These are phyloP conservation scores for honey bee (Apis mellifera) DNA, from an alignment of 1,140 invertebrate species.

Conservation along the genomic window DNA sequence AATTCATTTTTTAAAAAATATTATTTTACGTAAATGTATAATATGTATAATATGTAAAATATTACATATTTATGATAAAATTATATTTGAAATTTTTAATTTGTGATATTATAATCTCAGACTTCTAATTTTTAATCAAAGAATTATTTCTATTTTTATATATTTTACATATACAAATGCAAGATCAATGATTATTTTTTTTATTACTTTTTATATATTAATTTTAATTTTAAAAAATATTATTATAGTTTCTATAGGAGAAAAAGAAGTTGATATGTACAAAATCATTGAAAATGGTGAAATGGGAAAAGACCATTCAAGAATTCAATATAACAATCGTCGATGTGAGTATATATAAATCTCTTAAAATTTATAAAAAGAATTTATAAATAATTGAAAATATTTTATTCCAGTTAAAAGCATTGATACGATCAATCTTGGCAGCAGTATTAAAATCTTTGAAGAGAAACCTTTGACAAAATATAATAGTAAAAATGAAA, in stretches of 20 bases:
- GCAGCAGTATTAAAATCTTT: constrained; percentile 70
- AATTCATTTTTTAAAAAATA: no score
- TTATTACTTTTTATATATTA: neutral
- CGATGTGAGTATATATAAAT: neutral
- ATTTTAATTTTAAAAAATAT: neutral
- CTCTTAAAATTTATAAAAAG: neutral
- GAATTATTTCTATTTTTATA: no score
- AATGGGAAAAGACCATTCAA: neutral
- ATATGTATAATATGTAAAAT: no score
- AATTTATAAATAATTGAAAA: neutral
- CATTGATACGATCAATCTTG: constrained; percentile 63
- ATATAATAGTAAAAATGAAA: neutral
- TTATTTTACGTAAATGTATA: no score
- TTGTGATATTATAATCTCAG: no score
- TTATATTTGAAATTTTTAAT: no score
- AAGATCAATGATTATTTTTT: no score
- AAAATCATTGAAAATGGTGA: neutral
- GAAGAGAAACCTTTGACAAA: constrained; percentile 49
- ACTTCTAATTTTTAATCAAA: no score
- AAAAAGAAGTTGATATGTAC: neutral
- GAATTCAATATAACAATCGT: no score
- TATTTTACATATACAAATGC: no score
- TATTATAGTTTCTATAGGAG: neutral
- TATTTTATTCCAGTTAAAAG: constrained; percentile 58
- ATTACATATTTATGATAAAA: no score